Evolutionary conservation across 1,140 invertebrate genomes (phyloP).

Genomic region (Monomorium pharaonis): DNA sequence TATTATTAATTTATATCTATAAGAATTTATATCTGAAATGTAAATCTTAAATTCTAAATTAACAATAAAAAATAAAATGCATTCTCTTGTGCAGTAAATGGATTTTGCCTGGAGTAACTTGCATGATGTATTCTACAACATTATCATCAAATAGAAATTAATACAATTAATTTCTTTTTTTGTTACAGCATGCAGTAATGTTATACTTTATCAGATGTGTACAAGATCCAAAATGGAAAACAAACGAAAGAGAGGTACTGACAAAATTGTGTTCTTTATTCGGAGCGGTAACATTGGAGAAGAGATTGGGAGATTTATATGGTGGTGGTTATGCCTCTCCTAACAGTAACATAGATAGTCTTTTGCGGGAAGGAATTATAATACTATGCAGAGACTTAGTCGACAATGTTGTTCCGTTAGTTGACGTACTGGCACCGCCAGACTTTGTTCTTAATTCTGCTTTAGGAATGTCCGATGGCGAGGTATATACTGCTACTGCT

Average conservation of each 20-base stretch:
- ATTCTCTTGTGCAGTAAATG: neutral
- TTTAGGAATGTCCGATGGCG: slow-evolving; percentile 93
- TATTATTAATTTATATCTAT: too few relatives aligned
- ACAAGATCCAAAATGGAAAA: slow-evolving; percentile 81
- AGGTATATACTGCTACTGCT: slow-evolving; percentile 85
- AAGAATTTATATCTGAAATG: too few relatives aligned
- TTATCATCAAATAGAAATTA: neutral
- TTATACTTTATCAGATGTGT: slow-evolving; percentile 87
- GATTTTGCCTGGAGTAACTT: neutral
- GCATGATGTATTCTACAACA: neutral
- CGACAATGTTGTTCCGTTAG: slow-evolving; percentile 91
- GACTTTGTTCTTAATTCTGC: slow-evolving; percentile 95
- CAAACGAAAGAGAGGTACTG: slow-evolving; percentile 86
- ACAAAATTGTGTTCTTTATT: slow-evolving; percentile 89
- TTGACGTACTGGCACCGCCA: slow-evolving; percentile 94
- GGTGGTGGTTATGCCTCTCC: slow-evolving; percentile 88
- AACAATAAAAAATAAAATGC: neutral
- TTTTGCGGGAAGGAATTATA: slow-evolving; percentile 88
- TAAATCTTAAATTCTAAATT: slow-evolving; percentile 6
- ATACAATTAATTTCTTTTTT: slow-evolving; percentile 31
- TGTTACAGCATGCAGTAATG: slow-evolving; percentile 88
- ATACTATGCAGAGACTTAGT: slow-evolving; percentile 90
- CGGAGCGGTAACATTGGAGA: slow-evolving; percentile 90
- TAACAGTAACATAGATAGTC: slow-evolving; percentile 82
- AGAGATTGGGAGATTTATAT: slow-evolving; percentile 91